A percentile compares a stretch with the other conserved stretches of the same genome.
Conservation (phyloP, 2,888 invertebrate genomes). For the Plagiodera versicolora region DNA sequence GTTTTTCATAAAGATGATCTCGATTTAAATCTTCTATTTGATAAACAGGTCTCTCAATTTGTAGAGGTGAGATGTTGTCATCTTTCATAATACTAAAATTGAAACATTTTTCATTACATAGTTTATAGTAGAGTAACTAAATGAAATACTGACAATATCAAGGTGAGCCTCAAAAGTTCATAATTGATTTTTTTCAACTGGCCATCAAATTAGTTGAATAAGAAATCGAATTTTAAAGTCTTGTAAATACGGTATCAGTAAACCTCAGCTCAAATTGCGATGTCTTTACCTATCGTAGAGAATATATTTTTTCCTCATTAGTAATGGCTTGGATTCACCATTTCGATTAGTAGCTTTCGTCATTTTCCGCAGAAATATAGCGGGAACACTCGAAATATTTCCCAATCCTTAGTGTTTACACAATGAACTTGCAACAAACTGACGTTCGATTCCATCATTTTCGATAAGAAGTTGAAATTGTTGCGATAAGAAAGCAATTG, state of each 20-base stretch:
- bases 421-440: not conserved
- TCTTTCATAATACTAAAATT: conserved; percentile 46
- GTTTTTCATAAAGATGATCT: conserved; percentile 64
- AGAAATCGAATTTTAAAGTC: too few species aligned
- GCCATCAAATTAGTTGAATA: too few species aligned
- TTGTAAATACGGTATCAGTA: too few species aligned
- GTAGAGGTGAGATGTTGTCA: conserved; percentile 39
- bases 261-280: too few species aligned
- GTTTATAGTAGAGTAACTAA: too few species aligned
- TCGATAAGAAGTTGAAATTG: not conserved
- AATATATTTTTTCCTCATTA: conserved; percentile 23
- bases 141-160: too few species aligned
- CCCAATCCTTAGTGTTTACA: not conserved
- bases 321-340: conserved; percentile 21
- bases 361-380: conserved; percentile 1
- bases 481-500: not conserved
- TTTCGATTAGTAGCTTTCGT: conserved; percentile 2
- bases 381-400: not conserved
- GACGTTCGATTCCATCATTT: not conserved
- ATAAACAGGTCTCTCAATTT: conserved; percentile 66
- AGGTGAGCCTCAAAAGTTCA: too few species aligned
- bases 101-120: too few species aligned
- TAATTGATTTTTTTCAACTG: too few species aligned
- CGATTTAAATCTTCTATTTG: conserved; percentile 68
- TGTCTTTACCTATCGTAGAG: not conserved